Conservation (phyloP, 2,888 invertebrate species). For the Microplitis manilae region DNA sequence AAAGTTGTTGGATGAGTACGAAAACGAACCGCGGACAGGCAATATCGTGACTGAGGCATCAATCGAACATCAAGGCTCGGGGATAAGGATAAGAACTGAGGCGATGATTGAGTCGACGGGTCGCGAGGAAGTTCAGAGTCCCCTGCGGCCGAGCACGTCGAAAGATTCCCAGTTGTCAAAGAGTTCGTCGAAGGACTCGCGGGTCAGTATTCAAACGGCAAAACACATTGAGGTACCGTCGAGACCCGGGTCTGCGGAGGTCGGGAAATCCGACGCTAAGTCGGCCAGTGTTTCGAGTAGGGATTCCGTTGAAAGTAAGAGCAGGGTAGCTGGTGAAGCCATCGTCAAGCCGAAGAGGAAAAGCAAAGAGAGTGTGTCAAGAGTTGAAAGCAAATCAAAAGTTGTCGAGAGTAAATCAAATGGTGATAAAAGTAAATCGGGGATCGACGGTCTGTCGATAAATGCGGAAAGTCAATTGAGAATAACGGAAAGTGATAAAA, state of each 20-base stretch:
- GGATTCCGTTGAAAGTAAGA: conserved; percentile 56
- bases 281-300: conserved; percentile 52
- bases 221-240: conserved; percentile 37
- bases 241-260: conserved; percentile 37
- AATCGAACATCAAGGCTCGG: conserved; percentile 63
- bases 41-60: conserved; percentile 66
- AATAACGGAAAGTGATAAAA: conserved; percentile 58
- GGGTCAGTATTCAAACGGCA: conserved; percentile 48
- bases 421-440: background rate
- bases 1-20: conserved; percentile 65
- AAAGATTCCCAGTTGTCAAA: conserved; percentile 59
- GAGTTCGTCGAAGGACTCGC: conserved; percentile 61
- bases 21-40: conserved; percentile 55
- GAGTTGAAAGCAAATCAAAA: conserved; percentile 26
- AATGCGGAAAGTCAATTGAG: conserved; percentile 59
- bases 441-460: background rate
- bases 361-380: conserved; percentile 54
- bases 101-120: conserved; percentile 55
- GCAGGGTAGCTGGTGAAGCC: conserved; percentile 50
- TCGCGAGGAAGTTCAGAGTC: conserved; percentile 50
- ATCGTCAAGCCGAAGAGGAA: conserved; percentile 63
- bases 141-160: conserved; percentile 53
- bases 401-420: conserved; percentile 35
- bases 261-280: conserved; percentile 16
- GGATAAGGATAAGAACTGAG: conserved; percentile 54